Base-by-base conservation (phyloP, 2,797 vertebrate species). In the Sylvia borin region DNA sequence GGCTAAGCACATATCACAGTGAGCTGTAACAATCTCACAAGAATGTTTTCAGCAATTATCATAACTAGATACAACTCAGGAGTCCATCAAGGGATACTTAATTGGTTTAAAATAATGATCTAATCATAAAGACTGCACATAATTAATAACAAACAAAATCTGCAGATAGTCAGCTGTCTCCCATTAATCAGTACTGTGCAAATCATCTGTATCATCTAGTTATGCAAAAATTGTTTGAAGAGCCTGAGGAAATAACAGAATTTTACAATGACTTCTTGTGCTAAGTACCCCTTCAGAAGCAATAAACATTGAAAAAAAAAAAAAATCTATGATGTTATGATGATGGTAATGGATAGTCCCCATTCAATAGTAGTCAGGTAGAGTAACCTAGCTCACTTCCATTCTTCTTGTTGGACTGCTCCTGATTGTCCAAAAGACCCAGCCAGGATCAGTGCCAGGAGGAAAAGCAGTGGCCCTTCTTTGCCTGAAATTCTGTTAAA, bases 111-210 rank as follows among this genome's bases (percentile, higher is more conserved):
- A 89, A 85, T 48, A 62, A 75, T 32, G 6, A 92, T 18, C 55
- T 73, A 79, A 73, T 64, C 18, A 79, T 57, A 76, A 89, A 53
- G 8, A 51, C 53, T 79, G 6, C 10, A 40, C 24, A 38, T 48
- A 78, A 79, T 70, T 80, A 95, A 60, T 62, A 89, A 47, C 12
- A 17, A 89, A 84, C 24, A 60, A 93, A 71, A 72, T 72, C 53
- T 65, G 16, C 13, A 93, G 70, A 55, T 47, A 85, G 15, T 60
- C 51, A 86, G 6, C 22, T 70, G n/a, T 62, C 48, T 79, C 43
- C 11, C 25, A 53, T 55, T 78, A 85, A 29, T 70, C 55, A 76
- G 9, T 21, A 47, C 31, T 86, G 18, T 38, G 11, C 5, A 40
- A 36, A 21, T 64, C 11, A 53, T 50, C 15, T 68, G 55, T 76